These are phyloP conservation scores for Euthynnus affinis DNA, from an alignment of 2,797 vertebrate genomes.

Conservation along the genomic window DNA sequence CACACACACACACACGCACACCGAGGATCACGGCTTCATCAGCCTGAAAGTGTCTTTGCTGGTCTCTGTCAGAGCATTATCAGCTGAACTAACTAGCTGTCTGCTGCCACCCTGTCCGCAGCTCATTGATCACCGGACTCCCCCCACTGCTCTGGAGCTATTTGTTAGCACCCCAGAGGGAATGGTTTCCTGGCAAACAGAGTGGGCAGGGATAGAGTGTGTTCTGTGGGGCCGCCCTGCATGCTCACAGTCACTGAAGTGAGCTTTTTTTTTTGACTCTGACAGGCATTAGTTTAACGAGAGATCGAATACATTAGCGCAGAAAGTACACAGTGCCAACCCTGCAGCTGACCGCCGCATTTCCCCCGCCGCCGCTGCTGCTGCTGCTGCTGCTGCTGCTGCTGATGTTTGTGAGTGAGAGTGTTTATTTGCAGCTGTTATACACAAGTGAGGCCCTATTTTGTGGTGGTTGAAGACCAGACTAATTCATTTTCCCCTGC, in stretches of 20 bases:
- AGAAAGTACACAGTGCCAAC: slow-evolving; percentile 48
- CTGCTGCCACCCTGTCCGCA: slow-evolving; percentile 60
- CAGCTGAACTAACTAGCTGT: slow-evolving; percentile 46
- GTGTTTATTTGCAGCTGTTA: slow-evolving; percentile 67
- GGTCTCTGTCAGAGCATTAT: slow-evolving; percentile 41
- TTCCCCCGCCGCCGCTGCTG: slow-evolving; percentile 4
- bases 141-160: slow-evolving; percentile 29
- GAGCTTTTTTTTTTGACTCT: slow-evolving; percentile 36
- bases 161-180: slow-evolving; percentile 58
- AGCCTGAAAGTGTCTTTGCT: slow-evolving; percentile 27
- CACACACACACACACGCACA: slow-evolving; percentile 6
- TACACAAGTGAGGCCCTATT: slow-evolving; percentile 60
- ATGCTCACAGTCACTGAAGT: slow-evolving; percentile 16
- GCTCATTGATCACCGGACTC: slow-evolving; percentile 65
- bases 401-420: slow-evolving; percentile 36
- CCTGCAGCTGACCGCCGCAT: slow-evolving; percentile 46
- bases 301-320: slow-evolving; percentile 68
- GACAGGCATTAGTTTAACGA: slow-evolving; percentile 49
- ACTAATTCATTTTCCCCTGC: slow-evolving; percentile 52
- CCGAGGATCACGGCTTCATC: slow-evolving; percentile 14
- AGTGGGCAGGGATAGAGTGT: slow-evolving; percentile 46
- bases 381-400: slow-evolving; percentile 21
- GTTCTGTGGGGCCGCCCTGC: slow-evolving; percentile 52
- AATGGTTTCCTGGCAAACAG: slow-evolving; percentile 78
- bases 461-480: slow-evolving; percentile 46